Evolutionary conservation across 1,140 invertebrate genomes (phyloP).

Genomic region (Papilio polyxenes): DNA sequence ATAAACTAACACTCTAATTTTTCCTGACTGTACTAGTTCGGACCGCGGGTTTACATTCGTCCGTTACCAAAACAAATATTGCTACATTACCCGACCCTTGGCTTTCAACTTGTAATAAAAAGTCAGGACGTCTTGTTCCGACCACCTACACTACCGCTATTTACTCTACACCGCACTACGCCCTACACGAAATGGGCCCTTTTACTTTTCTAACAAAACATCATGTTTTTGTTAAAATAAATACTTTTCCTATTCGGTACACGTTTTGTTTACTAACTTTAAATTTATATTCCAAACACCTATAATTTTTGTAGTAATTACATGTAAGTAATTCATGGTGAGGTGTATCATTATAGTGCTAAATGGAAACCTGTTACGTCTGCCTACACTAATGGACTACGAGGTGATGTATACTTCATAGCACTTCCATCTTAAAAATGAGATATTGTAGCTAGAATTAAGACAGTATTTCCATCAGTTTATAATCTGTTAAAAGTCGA

Average conservation of each 20-base stretch:
- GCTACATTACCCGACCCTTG: constrained; percentile 55
- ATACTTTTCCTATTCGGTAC: constrained; percentile 40
- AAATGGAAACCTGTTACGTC: neutral
- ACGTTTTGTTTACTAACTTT: neutral
- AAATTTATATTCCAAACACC: neutral
- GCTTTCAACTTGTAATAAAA: constrained; percentile 63
- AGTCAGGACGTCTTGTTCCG: constrained; percentile 55
- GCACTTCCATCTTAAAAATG: neutral
- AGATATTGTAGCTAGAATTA: neutral
- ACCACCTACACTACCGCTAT: constrained; percentile 53
- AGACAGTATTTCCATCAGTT: neutral
- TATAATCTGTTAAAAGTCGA: neutral
- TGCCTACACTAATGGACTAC: neutral
- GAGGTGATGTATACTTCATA: neutral
- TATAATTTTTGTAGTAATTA: neutral
- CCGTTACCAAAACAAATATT: constrained; percentile 57
- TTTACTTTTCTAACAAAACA: constrained; percentile 67
- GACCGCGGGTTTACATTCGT: constrained; percentile 27
- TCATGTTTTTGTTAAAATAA: constrained; percentile 69
- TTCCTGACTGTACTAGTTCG: constrained; percentile 23
- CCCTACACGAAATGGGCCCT: constrained; percentile 46
- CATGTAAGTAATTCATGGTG: neutral
- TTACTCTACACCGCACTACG: constrained; percentile 44
- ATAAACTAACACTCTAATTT: neutral
- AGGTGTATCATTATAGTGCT: neutral